Evolutionary conservation across 2,888 invertebrate genomes (phyloP), one percentile per base, ranked within the genome.

Genomic region (Diogma glabrata): DNA sequence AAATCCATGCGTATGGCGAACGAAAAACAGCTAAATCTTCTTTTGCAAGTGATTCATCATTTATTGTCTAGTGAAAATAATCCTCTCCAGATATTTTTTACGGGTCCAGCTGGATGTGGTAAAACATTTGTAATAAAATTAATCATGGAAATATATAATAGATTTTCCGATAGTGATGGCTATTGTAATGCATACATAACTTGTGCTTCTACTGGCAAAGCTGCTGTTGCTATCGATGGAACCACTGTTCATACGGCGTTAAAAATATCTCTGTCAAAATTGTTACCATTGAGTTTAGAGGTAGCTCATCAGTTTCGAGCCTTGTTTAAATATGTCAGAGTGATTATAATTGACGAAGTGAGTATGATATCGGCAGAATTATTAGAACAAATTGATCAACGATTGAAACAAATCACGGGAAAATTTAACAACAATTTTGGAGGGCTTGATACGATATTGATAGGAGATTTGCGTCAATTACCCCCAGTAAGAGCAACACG

Each of bases 71-170:
- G 33, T 33, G 33, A 33, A 33, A 14, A 33, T 7, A 33, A 33
- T 33, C 33, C 4, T n/a, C n/a, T n/a, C n/a, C n/a, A n/a, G n/a
- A n/a, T n/a, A n/a, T n/a, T n/a, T n/a, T n/a, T n/a, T n/a, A n/a
- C n/a, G n/a, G n/a, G n/a, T n/a, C n/a, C n/a, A n/a, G n/a, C n/a
- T n/a, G n/a, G n/a, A n/a, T n/a, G n/a, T n/a, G n/a, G n/a, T n/a
- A n/a, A n/a, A n/a, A n/a, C n/a, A n/a, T n/a, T n/a, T n/a, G n/a
- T n/a, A n/a, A n/a, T n/a, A n/a, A n/a, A n/a, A n/a, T n/a, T n/a
- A n/a, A n/a, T n/a, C n/a, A 67, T 66, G 65, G 68, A 68, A 60
- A 69, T 64, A 52, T 67, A 67, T 49, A 70, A 69, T 52, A 51
- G 67, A 26, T 69, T 55, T 53, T 51, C 63, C 38, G 58, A 60